Percentiles rank a stretch among this genome's conserved stretches.
These are phyloP conservation scores for Drosophila algonquin DNA, from an alignment of 2,888 invertebrate genomes.

Conservation along the genomic window DNA sequence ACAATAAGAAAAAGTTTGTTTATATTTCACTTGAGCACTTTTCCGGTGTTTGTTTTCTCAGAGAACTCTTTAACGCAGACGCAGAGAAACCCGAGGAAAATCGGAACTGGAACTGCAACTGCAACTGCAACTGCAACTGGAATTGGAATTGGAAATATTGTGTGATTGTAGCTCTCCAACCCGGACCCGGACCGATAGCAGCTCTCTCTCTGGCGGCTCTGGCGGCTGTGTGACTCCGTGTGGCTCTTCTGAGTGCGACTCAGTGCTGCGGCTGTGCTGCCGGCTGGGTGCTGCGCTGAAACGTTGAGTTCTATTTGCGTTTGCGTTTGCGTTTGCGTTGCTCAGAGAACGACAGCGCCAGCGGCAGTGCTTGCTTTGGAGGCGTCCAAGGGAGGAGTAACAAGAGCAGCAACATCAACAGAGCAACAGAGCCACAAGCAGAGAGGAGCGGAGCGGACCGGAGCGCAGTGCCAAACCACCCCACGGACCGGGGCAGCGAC, in stretches of 20 bases:
- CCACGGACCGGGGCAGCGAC: slow-evolving; percentile 75
- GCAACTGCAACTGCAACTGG: not conserved
- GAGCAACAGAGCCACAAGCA: slow-evolving; percentile 23
- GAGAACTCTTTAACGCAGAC: slow-evolving; percentile 1
- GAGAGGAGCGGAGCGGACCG: slow-evolving; percentile 21
- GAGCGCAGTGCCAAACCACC: slow-evolving; percentile 76
- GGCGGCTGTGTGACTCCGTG: slow-evolving; percentile 20
- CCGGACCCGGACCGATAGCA: slow-evolving; percentile 11
- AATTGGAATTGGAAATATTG: not conserved
- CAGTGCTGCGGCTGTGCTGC: slow-evolving; percentile 30
- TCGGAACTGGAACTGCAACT: not conserved
- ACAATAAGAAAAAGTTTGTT: not conserved
- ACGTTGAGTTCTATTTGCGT: slow-evolving; percentile 66
- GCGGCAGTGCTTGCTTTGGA: slow-evolving; percentile 4
- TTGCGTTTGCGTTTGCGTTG: slow-evolving; percentile 77
- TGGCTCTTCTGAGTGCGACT: slow-evolving; percentile 13
- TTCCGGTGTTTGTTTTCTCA: not conserved
- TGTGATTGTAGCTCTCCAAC: not conserved
- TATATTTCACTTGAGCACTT: not conserved
- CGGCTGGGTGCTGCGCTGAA: slow-evolving; percentile 53
- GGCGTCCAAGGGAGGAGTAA: slow-evolving; percentile 11
- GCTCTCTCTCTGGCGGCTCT: slow-evolving; percentile 35
- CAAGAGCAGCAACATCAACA: slow-evolving; percentile 17
- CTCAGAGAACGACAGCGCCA: slow-evolving; percentile 55
- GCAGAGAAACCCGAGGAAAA: not conserved